These are phyloP conservation scores for Agrochola circellaris DNA, from an alignment of 2,888 invertebrate species.

Conservation along the genomic window DNA sequence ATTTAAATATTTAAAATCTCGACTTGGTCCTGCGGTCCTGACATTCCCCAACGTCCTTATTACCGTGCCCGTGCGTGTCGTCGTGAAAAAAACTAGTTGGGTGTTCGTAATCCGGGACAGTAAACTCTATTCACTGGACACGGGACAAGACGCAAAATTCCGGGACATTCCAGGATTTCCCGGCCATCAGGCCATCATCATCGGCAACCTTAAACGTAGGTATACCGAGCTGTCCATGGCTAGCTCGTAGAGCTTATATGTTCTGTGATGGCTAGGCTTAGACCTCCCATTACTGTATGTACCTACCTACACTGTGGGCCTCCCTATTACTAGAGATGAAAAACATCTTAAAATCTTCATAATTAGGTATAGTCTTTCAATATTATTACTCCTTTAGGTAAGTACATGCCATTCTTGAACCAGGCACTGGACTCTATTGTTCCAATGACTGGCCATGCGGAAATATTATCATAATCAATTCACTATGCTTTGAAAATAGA, in stretches of 20 bases:
- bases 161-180: no score
- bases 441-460: not conserved
- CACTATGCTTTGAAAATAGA: slow-evolving; percentile 11
- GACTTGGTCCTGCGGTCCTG: not conserved
- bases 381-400: not conserved
- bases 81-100: no score
- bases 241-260: no score
- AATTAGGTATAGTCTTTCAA: not conserved
- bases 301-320: not conserved
- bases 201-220: no score
- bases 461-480: slow-evolving; percentile 8
- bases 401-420: not conserved
- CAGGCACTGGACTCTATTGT: not conserved
- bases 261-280: not conserved
- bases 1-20: no score
- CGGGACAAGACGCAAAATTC: no score
- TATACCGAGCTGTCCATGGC: no score
- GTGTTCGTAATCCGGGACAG: no score
- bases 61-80: no score
- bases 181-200: no score
- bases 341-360: not conserved
- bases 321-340: not conserved
- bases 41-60: not conserved
- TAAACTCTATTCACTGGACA: no score
- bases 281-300: not conserved